A percentile compares a stretch with the other conserved stretches of the same genome.
Conservation (phyloP, 2,797 vertebrate species). For the Sebastes minor region DNA sequence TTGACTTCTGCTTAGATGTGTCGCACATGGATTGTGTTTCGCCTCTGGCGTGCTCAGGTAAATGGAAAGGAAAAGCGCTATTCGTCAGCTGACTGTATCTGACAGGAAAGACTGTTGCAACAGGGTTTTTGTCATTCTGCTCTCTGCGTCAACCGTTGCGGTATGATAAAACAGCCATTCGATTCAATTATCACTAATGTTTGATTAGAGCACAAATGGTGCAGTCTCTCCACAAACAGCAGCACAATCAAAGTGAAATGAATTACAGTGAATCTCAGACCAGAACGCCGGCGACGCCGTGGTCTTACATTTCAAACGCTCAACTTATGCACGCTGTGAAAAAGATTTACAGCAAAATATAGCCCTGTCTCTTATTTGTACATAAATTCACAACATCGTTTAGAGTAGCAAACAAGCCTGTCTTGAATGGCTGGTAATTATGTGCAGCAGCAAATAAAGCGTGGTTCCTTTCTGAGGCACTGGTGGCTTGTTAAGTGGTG, state of each 20-base stretch:
- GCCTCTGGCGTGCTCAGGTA: conserved; percentile 49
- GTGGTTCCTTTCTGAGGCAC: conserved; percentile 72
- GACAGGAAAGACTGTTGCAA: conserved; percentile 44
- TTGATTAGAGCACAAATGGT: conserved; percentile 56
- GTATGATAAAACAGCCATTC: conserved; percentile 51
- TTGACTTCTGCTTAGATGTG: conserved; percentile 65
- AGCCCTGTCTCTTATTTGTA: conserved; percentile 68
- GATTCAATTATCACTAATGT: conserved; percentile 63
- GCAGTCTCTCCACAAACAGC: conserved; percentile 41
- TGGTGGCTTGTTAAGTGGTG: conserved; percentile 80
- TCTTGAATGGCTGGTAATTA: conserved; percentile 80
- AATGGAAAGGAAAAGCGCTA: conserved; percentile 57
- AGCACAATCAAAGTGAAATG: conserved; percentile 53
- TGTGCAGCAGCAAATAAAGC: conserved; percentile 79
- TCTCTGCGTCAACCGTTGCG: conserved; percentile 13
- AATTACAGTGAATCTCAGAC: conserved; percentile 42
- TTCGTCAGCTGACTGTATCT: conserved; percentile 52
- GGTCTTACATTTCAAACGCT: conserved; percentile 45
- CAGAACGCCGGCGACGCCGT: conserved; percentile 3
- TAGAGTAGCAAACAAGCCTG: conserved; percentile 73
- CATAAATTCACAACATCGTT: conserved; percentile 75
- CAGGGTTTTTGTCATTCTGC: conserved; percentile 39
- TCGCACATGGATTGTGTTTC: conserved; percentile 47
- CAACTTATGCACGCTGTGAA: conserved; percentile 15
- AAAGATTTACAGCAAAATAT: conserved; percentile 61